These are phyloP conservation scores for Grantiella picta DNA, from an alignment of 2,113 vertebrate species.

Conservation along the genomic window DNA sequence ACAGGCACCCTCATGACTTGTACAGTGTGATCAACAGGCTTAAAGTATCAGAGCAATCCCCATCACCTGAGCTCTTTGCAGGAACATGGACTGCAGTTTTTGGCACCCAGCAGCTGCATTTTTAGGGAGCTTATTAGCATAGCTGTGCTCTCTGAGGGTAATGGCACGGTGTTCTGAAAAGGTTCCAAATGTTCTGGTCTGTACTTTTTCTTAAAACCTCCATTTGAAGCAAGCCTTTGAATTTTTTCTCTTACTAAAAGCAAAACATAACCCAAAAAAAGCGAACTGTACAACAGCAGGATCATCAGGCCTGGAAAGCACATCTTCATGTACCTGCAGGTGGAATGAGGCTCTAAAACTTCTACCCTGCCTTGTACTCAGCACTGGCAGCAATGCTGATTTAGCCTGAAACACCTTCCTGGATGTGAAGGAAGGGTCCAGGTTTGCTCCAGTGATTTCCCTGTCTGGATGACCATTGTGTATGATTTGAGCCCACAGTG, in stretches of 20 bases:
- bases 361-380: neutral
- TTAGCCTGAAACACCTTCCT: neutral
- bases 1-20: neutral
- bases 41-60: constrained; percentile 29
- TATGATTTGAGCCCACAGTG: neutral
- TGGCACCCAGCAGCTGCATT: constrained; percentile 13
- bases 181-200: neutral
- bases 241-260: neutral
- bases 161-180: neutral
- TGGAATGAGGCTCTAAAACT: neutral
- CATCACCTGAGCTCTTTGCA: constrained; percentile 1
- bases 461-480: neutral
- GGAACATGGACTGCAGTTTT: neutral
- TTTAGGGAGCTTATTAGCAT: constrained; percentile 6
- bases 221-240: neutral
- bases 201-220: neutral
- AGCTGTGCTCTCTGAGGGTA: neutral
- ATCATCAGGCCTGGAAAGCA: neutral
- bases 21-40: neutral
- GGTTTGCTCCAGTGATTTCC: neutral
- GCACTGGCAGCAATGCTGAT: neutral
- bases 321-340: neutral
- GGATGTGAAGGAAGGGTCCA: neutral
- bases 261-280: neutral
- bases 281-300: neutral